Evolutionary conservation across 2,888 invertebrate genomes (phyloP), one percentile per base, ranked within the genome.

Genomic region (Microdon myrmicae): DNA sequence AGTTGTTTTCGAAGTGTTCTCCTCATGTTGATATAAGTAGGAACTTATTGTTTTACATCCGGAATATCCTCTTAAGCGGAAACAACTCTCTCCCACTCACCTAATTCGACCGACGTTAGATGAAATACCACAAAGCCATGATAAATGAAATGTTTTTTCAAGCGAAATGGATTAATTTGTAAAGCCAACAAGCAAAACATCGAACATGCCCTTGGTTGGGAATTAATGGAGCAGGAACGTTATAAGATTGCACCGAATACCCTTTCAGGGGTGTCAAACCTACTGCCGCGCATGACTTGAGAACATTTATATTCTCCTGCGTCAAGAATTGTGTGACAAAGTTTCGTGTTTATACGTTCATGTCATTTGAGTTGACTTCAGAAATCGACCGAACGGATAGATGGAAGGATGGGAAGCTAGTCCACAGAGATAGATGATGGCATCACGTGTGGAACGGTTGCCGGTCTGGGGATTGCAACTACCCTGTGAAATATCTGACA

Each of bases 131-230:
- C 54, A 59, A 66, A 66, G 48, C 66, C 66, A 54, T 66, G 66
- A 66, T 66, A 66, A 66, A 66, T 66, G 59, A 53, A 59, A 66
- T 66, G 59, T 66, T 66, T 66, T 66, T 66, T 59, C 66, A 66
- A 59, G 53, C 59, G 59, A 66, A 59, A 59, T 58, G 59, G 66
- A 66, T 66, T 66, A 66, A 66, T 66, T 66, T 66, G 66, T 59
- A 59, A 59, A 66, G 44, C 53, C 59, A 59, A 59, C 54, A 58
- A 66, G 54, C 54, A 59, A 35, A 32, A n/a, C 32, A 22, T 22
- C 14, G 16, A 19, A 31, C 17, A 35, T 12, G 37, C 32, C 19
- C 41, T 28, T 32, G 17, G 45, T 43, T 51, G 64, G 58, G 64
- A 58, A n/a, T n/a, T n/a, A n/a, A n/a, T n/a, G n/a, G n/a, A n/a